phyloP scores from a whole-genome alignment of 2,888 invertebrate species.

The Plebejus argus region DNA sequence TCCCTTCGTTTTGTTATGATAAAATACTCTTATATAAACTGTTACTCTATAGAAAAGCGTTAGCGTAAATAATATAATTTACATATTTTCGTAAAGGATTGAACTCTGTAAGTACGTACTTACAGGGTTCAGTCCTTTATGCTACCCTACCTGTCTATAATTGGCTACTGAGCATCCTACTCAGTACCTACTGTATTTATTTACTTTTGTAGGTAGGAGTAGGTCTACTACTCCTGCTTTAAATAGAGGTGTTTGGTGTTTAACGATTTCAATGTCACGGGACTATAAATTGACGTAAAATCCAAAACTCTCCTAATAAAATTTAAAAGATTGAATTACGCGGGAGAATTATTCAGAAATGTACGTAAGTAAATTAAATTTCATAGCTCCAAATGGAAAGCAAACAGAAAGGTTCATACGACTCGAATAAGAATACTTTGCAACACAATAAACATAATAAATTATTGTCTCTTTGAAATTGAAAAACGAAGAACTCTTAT shows the following conservation, averaged over 20 bases:
- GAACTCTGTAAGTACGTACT: no score
- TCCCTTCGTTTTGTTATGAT: neutral
- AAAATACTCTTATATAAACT: neutral
- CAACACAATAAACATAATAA: slow-evolving; percentile 8
- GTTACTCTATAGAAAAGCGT: neutral
- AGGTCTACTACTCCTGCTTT: neutral
- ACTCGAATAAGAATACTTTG: slow-evolving; percentile 4
- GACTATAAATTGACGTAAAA: neutral
- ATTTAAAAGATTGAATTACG: slow-evolving; percentile 8
- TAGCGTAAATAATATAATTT: no score
- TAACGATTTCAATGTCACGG: neutral
- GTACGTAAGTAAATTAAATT: slow-evolving; percentile 17
- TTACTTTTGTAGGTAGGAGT: neutral
- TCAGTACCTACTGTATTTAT: neutral
- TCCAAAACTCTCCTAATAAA: neutral
- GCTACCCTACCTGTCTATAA: no score
- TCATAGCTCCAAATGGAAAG: neutral
- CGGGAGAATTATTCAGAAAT: slow-evolving; percentile 10
- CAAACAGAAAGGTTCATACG: neutral
- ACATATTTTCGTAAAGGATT: no score
- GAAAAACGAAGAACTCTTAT: slow-evolving; percentile 35
- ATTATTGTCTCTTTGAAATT: slow-evolving; percentile 30
- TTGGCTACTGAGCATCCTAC: no score
- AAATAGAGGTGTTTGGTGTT: neutral
- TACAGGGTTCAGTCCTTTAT: no score